Conservation (phyloP, 2,888 invertebrate genomes). For the Drosophila siamana region DNA sequence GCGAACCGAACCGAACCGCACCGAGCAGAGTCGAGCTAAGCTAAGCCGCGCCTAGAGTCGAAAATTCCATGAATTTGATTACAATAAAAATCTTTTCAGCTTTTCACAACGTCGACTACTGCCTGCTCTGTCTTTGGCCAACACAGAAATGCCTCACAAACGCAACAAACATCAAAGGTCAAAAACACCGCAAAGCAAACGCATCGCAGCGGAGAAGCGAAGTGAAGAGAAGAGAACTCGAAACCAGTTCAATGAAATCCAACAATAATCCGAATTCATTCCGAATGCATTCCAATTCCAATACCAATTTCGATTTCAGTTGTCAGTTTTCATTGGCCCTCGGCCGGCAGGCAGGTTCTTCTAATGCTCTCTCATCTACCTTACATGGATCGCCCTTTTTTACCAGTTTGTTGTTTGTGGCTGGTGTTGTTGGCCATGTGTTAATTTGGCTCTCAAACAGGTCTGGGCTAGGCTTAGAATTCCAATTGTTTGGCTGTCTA, state of each 20-base stretch:
- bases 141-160: slow-evolving; percentile 31
- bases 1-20: slow-evolving; percentile 8
- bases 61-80: slow-evolving; percentile 75
- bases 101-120: slow-evolving; percentile 63
- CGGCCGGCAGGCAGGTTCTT: slow-evolving; percentile 48
- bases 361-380: slow-evolving; percentile 33
- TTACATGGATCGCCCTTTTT: slow-evolving; percentile 31
- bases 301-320: slow-evolving; percentile 52
- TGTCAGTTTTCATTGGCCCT: slow-evolving; percentile 35
- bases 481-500: slow-evolving; percentile 44
- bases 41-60: slow-evolving; percentile 69
- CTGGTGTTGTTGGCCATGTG: slow-evolving; percentile 40
- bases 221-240: slow-evolving; percentile 16
- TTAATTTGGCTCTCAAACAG: slow-evolving; percentile 54
- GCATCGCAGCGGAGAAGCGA: background rate
- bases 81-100: slow-evolving; percentile 56
- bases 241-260: slow-evolving; percentile 47
- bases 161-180: slow-evolving; percentile 56
- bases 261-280: slow-evolving; percentile 37
- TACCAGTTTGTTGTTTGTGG: background rate
- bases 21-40: background rate
- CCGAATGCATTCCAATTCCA: slow-evolving; percentile 43
- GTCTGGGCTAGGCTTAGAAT: slow-evolving; percentile 57
- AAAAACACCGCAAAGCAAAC: slow-evolving; percentile 48
- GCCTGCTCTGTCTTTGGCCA: slow-evolving; percentile 26